Conservation (phyloP, 2,888 invertebrate species). For the Caenorhabditis uteleia region DNA sequence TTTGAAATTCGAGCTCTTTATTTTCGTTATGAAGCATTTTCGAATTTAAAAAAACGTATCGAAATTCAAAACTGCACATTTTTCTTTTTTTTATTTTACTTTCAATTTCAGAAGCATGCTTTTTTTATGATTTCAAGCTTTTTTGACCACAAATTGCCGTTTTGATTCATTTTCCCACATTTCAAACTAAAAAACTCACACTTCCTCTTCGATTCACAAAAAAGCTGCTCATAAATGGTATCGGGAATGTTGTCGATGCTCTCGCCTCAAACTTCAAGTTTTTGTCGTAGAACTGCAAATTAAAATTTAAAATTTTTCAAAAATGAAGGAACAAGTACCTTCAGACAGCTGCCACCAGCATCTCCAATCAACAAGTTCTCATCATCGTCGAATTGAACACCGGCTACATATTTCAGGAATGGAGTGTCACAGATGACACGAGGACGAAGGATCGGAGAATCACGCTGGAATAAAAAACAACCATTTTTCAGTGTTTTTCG, state of each 20-base stretch:
- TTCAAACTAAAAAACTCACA: not conserved
- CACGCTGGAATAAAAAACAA: not conserved
- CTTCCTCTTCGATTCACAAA: constrained; percentile 32
- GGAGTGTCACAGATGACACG: constrained; percentile 11
- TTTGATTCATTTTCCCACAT: not conserved
- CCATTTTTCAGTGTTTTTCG: not conserved
- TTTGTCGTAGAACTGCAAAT: constrained; percentile 23
- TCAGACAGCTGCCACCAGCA: constrained; percentile 29
- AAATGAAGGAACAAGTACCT: too few species aligned
- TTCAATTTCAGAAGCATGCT: not conserved
- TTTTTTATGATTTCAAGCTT: too few species aligned
- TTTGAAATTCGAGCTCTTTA: too few species aligned
- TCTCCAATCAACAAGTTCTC: constrained; percentile 40
- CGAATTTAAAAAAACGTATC: too few species aligned
- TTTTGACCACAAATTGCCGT: not conserved
- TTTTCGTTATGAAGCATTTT: too few species aligned
- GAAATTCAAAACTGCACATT: not conserved
- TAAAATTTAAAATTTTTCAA: constrained; percentile 7
- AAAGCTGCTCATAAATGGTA: constrained; percentile 39
- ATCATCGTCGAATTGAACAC: constrained; percentile 36
- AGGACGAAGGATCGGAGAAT: too few species aligned
- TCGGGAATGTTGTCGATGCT: constrained; percentile 20
- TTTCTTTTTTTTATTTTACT: not conserved
- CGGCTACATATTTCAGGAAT: constrained; percentile 35
- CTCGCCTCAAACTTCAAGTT: constrained; percentile 16